Base-by-base conservation (phyloP, 2,888 invertebrate species). In the Drosophila stalkeri region DNA sequence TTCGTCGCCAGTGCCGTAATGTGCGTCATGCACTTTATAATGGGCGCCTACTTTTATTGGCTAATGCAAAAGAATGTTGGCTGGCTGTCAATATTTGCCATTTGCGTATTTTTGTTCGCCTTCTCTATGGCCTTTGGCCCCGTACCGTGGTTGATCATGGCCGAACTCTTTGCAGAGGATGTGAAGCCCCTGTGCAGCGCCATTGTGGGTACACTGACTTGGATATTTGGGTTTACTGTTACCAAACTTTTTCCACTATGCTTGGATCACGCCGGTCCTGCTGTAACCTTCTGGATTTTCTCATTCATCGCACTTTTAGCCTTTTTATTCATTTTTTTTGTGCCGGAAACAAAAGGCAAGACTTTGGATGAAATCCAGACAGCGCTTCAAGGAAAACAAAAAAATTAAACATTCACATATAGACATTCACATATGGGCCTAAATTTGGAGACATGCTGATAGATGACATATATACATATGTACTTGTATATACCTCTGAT, bases 41-140 rank as follows among this genome's bases (percentile, higher is more conserved):
- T 97, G 23, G 96, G 96, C 0, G 91, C 95, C 3, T 97, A 94
- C 91, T 97, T 96, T 92, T 60, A 66, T 43, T 74, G 93, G 43
- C 62, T 64, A 12, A 71, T n/a, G 37, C 4, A 8, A 0, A 59
- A 14, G 3, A 94, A 31, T 80, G 93, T 97, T 5, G 94, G 94
- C 0, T 97, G 96, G 95, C 86, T 97, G 55, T 97, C 97, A 0
- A 91, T 98, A 0, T 67, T 95, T 0, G 94, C 95, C n/a, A 92
- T 97, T 1, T 96, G 96, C 33, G 64, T 96, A 1, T 98, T 96
- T 91, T 95, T 97, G 11, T 91, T 96, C 18, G 94, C 96, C 2
- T 97, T 97, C 93, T 96, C 97, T 0, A 80, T 97, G 14, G 97
- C 97, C 43, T 96, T 96, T 82, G 97, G 97, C 0, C 97, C 97